Evolutionary conservation across 2,797 vertebrate genomes (phyloP).

Genomic region (Eremophila alpestris): DNA sequence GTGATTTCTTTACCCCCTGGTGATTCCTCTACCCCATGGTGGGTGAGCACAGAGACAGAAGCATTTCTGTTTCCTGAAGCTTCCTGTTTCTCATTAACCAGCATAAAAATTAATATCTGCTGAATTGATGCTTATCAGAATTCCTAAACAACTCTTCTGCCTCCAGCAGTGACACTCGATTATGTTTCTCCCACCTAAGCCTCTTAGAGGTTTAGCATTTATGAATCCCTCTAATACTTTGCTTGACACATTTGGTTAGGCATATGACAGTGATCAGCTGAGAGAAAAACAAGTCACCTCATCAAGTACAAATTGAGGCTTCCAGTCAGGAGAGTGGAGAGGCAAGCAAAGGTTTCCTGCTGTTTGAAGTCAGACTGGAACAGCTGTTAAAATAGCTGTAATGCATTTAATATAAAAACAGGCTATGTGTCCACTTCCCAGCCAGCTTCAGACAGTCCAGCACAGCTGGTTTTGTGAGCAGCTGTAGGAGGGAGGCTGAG

Average conservation of each 20-base stretch:
- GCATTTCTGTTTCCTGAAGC: background rate
- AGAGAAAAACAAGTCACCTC: slow-evolving; percentile 37
- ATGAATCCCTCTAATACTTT: slow-evolving; percentile 37
- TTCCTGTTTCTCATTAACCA: slow-evolving; percentile 11
- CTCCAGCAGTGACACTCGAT: slow-evolving; percentile 22
- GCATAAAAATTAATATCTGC: slow-evolving; percentile 10
- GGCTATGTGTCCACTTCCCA: background rate
- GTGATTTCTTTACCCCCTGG: background rate
- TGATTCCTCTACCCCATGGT: background rate
- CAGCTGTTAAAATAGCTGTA: background rate
- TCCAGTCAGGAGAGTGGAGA: background rate
- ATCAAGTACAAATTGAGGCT: background rate
- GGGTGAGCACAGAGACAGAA: background rate
- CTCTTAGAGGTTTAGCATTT: slow-evolving; percentile 59
- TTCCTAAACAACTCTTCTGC: slow-evolving; percentile 48
- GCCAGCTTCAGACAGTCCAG: background rate
- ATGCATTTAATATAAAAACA: background rate
- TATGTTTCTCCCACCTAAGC: slow-evolving; percentile 56
- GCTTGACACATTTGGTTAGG: slow-evolving; percentile 48
- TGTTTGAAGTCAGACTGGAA: background rate
- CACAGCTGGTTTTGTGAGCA: background rate
- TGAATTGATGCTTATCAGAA: slow-evolving; percentile 33
- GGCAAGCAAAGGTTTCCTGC: background rate
- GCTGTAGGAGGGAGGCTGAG: background rate
- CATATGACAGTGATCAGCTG: slow-evolving; percentile 32